A percentile compares a stretch with the other conserved stretches of the same genome.
These are phyloP conservation scores for Gadus chalcogrammus DNA, from an alignment of 2,113 vertebrate species.

Conservation along the genomic window DNA sequence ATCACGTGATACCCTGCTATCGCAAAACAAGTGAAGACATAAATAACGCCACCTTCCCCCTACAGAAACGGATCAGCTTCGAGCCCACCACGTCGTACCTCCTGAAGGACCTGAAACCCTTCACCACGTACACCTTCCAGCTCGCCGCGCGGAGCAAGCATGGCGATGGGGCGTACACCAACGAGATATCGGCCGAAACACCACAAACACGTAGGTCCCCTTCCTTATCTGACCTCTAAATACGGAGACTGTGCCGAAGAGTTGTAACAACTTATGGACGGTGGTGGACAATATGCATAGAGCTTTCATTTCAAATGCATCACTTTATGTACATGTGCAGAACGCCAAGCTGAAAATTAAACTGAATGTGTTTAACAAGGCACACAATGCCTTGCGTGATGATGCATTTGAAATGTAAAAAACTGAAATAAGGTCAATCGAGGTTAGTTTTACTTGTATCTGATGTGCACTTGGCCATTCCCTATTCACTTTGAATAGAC, in stretches of 20 bases:
- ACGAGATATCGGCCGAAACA: constrained; percentile 94
- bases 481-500: constrained; percentile 42
- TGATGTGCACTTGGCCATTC: constrained; percentile 43
- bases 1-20: background rate
- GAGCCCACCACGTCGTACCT: constrained; percentile 89
- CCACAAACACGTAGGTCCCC: constrained; percentile 99
- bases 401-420: constrained; percentile 36
- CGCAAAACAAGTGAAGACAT: background rate
- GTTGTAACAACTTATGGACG: too few species aligned
- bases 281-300: background rate
- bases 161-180: constrained; percentile 92
- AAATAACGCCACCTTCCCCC: background rate
- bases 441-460: constrained; percentile 8
- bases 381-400: constrained; percentile 23
- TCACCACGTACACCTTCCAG: constrained; percentile 92
- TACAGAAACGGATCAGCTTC: constrained; percentile 87
- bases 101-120: constrained; percentile 92
- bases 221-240: constrained; percentile 70
- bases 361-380: too few species aligned
- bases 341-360: constrained; percentile 12
- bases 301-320: constrained; percentile 64
- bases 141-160: constrained; percentile 93
- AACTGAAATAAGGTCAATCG: background rate
- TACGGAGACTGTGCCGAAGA: background rate
- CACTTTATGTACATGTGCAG: constrained; percentile 18